Evolutionary conservation across 2,888 invertebrate genomes (phyloP), one percentile per base, ranked within the genome.

Genomic region (Onthophagus sagittarius): DNA sequence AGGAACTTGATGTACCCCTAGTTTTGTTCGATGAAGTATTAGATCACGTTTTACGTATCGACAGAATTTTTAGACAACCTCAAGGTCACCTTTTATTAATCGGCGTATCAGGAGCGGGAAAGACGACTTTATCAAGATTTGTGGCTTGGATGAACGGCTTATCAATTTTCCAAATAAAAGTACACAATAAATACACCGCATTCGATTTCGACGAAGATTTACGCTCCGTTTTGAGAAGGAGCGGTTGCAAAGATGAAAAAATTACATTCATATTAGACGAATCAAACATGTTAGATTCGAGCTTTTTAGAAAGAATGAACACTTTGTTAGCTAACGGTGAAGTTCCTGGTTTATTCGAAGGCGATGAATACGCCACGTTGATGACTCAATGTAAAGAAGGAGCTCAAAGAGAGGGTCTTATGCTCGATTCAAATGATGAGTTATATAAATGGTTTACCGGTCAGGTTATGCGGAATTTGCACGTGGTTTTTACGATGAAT

Each of bases 361-460:
- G 99, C 6, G 99, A 99, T 82, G 99, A 99, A 84, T 98, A 98
- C 84, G 97, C 98, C 0, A 98, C 99, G 0, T 87, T 99, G 74
- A 99, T 99, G 98, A 99, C 99, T 0, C 99, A 99, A 84, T 99
- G 99, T 85, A 99, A 99, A 85, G 99, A 99, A 87, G 99, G 99
- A 2, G 97, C 99, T 0, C 98, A 98, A 83, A 89, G 98, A 74
- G 98, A 99, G 86, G 99, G 99, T 3, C 88, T 98, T 64, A 99
- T 99, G 98, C 87, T 99, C 69, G 99, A 99, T 86, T 97, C 98
- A 0, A 95, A 94, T 80, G 99, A 99, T 85, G 99, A 99, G 85
- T 87, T 99, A 7, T 99, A 99, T 87, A 99, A 99, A 88, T 99
- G 99, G 99, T 99, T 99, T 86, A 99, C 99, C 0, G 96, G 96